phyloP scores from a whole-genome alignment of 2,888 invertebrate species.

The Drosophila bunnanda region DNA sequence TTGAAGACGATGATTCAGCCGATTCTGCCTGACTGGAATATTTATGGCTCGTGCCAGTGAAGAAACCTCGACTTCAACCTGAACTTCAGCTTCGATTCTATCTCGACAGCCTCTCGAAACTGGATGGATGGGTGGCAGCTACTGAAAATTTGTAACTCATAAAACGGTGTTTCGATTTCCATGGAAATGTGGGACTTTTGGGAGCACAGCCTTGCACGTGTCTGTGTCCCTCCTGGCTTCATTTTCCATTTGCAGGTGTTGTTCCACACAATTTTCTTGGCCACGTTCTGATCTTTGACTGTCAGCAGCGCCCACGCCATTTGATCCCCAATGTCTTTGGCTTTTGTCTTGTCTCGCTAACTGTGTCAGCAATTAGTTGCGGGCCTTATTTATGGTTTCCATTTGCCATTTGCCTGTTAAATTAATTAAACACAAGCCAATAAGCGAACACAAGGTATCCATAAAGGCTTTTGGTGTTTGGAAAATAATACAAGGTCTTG shows the following conservation, averaged over 20 bases:
- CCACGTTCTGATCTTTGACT: constrained; percentile 59
- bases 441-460: constrained; percentile 34
- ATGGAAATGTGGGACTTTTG: constrained; percentile 50
- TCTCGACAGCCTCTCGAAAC: constrained; percentile 27
- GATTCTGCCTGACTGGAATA: constrained; percentile 64
- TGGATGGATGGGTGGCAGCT: constrained; percentile 50
- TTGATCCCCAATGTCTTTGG: constrained; percentile 53
- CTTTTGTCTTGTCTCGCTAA: constrained; percentile 71
- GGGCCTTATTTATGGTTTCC: constrained; percentile 69
- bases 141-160: constrained; percentile 66
- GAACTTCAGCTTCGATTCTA: constrained; percentile 28
- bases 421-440: constrained; percentile 60
- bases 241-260: constrained; percentile 62
- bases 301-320: constrained; percentile 72
- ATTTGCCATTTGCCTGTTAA: constrained; percentile 68
- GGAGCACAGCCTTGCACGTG: constrained; percentile 56
- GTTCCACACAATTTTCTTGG: constrained; percentile 36
- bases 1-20: constrained; percentile 56
- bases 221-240: constrained; percentile 28
- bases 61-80: constrained; percentile 19
- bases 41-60: constrained; percentile 77
- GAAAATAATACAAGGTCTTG: constrained; percentile 25
- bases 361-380: constrained; percentile 78
- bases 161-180: constrained; percentile 49
- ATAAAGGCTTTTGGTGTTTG: constrained; percentile 34